These are phyloP conservation scores for Triplophysa yarkandensis DNA, from an alignment of 2,797 vertebrate species.

Conservation along the genomic window DNA sequence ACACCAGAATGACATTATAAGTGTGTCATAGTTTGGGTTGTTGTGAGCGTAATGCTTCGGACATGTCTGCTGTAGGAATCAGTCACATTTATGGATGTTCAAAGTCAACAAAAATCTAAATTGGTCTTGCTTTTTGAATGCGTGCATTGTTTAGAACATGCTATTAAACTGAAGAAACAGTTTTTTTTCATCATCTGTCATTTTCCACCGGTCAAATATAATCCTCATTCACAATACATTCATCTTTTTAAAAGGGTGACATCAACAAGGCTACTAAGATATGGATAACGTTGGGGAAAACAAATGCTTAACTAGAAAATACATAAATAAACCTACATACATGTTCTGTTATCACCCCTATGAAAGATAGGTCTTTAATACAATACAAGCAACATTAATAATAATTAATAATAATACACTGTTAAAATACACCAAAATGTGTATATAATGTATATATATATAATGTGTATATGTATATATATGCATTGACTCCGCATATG, in stretches of 20 bases:
- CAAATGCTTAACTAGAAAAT: neutral
- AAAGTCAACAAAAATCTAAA: neutral
- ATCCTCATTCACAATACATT: too few species aligned
- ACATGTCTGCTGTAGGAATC: neutral
- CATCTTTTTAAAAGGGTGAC: neutral
- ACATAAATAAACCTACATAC: neutral
- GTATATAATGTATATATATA: too few species aligned
- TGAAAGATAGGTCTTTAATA: too few species aligned
- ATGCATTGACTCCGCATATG: too few species aligned
- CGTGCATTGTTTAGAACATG: neutral
- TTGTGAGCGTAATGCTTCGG: neutral
- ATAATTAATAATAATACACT: too few species aligned
- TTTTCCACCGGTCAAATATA: neutral
- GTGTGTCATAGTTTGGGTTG: neutral
- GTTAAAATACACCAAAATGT: too few species aligned
- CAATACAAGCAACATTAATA: too few species aligned
- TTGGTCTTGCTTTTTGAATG: neutral
- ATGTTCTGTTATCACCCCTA: too few species aligned
- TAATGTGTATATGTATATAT: too few species aligned
- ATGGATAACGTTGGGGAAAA: neutral
- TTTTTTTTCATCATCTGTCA: neutral
- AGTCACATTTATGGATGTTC: neutral
- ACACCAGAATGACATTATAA: constrained; percentile 28
- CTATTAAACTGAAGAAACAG: neutral
- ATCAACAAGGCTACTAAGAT: neutral